Evolutionary conservation across 1,140 invertebrate genomes (phyloP), one percentile per base, ranked within the genome.

Genomic region (Pseudomyrmex dendroicus): DNA sequence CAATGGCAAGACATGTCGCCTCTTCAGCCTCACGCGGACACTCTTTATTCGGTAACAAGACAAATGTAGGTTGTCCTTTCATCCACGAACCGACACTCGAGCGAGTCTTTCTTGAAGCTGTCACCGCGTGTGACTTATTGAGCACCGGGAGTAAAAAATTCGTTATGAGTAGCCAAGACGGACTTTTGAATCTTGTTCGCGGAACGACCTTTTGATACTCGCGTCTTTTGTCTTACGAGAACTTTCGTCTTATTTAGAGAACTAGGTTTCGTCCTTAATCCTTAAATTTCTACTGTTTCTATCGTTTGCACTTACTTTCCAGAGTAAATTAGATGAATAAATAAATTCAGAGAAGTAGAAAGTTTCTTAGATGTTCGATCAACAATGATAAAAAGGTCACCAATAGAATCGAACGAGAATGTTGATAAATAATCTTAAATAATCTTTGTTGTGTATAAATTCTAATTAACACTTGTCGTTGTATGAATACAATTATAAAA

Each of bases 21-120:
- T 87, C 85, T 80, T 59, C 67, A 68, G 35, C 64, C 50, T 56
- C 73, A 20, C 44, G 57, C 22, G 82, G 66, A 73, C 59, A 68
- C 72, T 52, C 48, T 73, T 78, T 76, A 66, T 84, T 56, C 64
- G 62, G 52, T 25, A 62, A 86, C 73, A 68, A 74, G 86, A 87
- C 68, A 87, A 87, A 87, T 66, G 82, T 87, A 77, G 82, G 86
- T 84, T 87, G 85, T 84, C 62, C 83, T 72, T 87, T 80, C 82
- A 80, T 74, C 44, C 52, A 59, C 76, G 46, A 17, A 48, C 10
- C 1, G 57, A 17, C 61, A 63, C 66, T 57, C 22, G 20, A 57
- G 67, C 10, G 56, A 54, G 76, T 70, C 66, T 80, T 70, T 59
- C 13, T 70, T 70, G 17, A 57, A 46, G 68, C 64, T 78, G 52